Evolutionary conservation across 2,113 vertebrate species (phyloP).

Genomic region (Solea senegalensis): DNA sequence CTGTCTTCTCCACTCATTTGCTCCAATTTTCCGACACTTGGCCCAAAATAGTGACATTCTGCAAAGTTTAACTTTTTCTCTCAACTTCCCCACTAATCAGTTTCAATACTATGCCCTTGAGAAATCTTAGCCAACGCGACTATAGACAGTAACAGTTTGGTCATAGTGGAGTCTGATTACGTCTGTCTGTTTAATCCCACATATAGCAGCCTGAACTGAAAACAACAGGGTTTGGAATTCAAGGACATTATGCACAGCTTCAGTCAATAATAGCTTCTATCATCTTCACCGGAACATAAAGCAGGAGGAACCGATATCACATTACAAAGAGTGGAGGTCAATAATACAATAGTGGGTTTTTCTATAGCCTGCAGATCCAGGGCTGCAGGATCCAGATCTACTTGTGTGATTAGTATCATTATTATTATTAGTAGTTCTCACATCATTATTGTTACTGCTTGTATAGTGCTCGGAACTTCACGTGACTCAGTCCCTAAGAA

Average conservation of each 20-base stretch:
- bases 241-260: too few species aligned
- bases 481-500: too few species aligned
- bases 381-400: too few species aligned
- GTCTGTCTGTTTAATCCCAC: neutral
- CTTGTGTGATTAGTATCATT: too few species aligned
- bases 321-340: neutral
- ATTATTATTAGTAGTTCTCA: too few species aligned
- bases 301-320: neutral
- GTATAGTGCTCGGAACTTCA: too few species aligned
- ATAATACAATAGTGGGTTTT: too few species aligned
- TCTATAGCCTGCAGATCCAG: too few species aligned
- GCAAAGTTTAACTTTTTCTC: slow-evolving; percentile 1
- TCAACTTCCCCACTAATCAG: slow-evolving; percentile 13
- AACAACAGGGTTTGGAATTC: too few species aligned
- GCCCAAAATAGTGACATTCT: neutral
- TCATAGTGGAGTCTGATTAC: slow-evolving; percentile 8
- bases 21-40: neutral
- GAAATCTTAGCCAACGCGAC: neutral
- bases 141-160: slow-evolving; percentile 9
- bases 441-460: too few species aligned
- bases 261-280: too few species aligned
- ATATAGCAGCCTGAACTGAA: too few species aligned
- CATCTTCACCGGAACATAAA: neutral
- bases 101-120: slow-evolving; percentile 2
- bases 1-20: slow-evolving; percentile 5